phyloP scores from a whole-genome alignment of 2,888 invertebrate species.

The Sylvicola fuscatus region DNA sequence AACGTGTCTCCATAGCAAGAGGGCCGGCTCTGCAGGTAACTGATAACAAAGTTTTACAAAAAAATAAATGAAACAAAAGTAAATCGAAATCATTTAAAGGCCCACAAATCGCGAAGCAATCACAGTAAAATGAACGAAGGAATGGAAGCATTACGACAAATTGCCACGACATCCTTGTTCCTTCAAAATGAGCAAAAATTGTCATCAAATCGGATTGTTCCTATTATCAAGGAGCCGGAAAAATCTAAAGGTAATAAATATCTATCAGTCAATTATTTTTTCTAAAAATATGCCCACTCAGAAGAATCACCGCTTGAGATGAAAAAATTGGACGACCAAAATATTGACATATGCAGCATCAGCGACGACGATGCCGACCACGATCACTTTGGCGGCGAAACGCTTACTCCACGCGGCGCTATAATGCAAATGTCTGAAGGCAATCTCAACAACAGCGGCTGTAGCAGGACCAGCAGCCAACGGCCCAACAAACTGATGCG shows the following conservation, averaged over 20 bases:
- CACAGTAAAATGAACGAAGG: constrained; percentile 14
- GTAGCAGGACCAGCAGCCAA: constrained; percentile 5
- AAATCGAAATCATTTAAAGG: no score
- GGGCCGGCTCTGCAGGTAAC: constrained; percentile 11
- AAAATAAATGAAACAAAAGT: neutral
- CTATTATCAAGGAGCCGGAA: constrained; percentile 25
- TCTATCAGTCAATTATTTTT: constrained; percentile 7
- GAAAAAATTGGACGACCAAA: constrained; percentile 19
- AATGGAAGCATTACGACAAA: constrained; percentile 25
- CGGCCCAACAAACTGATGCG: constrained; percentile 18
- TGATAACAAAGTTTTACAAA: neutral
- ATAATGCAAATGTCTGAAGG: neutral
- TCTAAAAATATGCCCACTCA: constrained; percentile 7
- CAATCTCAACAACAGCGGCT: constrained; percentile 1
- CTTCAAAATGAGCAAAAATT: constrained; percentile 27
- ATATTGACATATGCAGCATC: constrained; percentile 19
- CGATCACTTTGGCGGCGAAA: neutral
- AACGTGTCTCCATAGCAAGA: constrained; percentile 23
- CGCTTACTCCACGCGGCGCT: no score
- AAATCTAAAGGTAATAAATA: constrained; percentile 14
- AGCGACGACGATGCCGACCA: constrained; percentile 15
- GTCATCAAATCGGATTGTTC: constrained; percentile 20
- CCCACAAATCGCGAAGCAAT: neutral
- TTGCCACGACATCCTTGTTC: constrained; percentile 27
- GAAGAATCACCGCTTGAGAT: constrained; percentile 19